phyloP scores from a whole-genome alignment of 1,140 invertebrate species.

The Drosophila athabasca region DNA sequence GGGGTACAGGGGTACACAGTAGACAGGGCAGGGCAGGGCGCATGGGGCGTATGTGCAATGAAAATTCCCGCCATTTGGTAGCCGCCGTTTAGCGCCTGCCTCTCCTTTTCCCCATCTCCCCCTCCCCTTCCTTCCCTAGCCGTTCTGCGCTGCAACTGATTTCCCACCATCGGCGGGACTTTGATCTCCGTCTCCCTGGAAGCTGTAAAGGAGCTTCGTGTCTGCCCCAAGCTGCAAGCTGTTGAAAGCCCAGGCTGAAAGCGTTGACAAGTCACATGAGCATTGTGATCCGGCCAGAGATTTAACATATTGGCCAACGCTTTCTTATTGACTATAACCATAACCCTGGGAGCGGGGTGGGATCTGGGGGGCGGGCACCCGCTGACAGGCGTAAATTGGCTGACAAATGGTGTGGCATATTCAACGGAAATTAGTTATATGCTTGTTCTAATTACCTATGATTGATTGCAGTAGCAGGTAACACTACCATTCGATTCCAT shows the following conservation, averaged over 20 bases:
- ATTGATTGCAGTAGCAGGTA: conserved; percentile 1
- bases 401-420: conserved; percentile 33
- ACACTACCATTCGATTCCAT: background rate
- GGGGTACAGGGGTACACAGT: conserved; percentile 20
- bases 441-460: background rate
- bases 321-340: background rate
- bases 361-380: background rate
- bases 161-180: conserved; percentile 66
- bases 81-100: conserved; percentile 75
- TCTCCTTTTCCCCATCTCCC: background rate
- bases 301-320: conserved; percentile 54
- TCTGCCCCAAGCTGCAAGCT: conserved; percentile 24
- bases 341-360: conserved; percentile 1
- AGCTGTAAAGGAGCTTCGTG: conserved; percentile 69
- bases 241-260: conserved; percentile 25
- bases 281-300: conserved; percentile 57
- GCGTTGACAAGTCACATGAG: conserved; percentile 77
- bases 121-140: too few relatives aligned
- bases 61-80: conserved; percentile 67
- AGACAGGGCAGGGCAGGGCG: background rate
- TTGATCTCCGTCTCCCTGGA: conserved; percentile 59
- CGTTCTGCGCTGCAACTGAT: conserved; percentile 41
- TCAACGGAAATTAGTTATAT: background rate
- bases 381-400: conserved; percentile 34
- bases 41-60: conserved; percentile 77